Base-by-base conservation (phyloP, 2,797 vertebrate genomes). In the Gymnoscopelus braueri region DNA sequence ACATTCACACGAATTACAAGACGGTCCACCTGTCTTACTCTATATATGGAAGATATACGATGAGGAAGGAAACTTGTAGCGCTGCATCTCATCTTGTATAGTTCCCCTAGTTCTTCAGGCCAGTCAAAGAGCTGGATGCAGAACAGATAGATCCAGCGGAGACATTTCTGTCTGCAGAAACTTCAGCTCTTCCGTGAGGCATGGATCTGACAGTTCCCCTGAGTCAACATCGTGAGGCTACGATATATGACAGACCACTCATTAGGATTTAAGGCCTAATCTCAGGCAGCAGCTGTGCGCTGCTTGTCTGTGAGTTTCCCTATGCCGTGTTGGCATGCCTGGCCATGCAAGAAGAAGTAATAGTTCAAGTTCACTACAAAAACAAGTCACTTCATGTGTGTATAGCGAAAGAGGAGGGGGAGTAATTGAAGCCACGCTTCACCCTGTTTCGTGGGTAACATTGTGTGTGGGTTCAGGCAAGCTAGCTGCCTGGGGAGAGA, bases 241-340 rank as follows among this genome's bases (percentile, higher is more conserved):
- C 72, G 70, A 72, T 62, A 44, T 60, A 77, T 63, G 77, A 79
- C 60, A 51, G 72, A 66, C 48, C 23, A 26, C 50, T 32, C n/a
- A 58, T 77, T 74, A 60, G 35, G 66, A 77, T 75, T 69, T 78
- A 77, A 81, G 3, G 59, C 15, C 32, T 60, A 58, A 63, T 83
- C 63, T 68, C 65, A 82, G 56, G 64, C 51, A 53, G 64, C 24
- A 59, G 3, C 54, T 47, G 29, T 1, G 0, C 65, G 71, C 47
- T 48, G 71, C 47, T 51, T 48, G 35, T 47, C 23, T 60, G 39
- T 47, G 59, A 19, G 59, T 60, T 14, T 9, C 7, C 24, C 23
- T 12, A 26, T 24, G 54, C 24, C 4, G 39, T n/a, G 61, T 52
- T 64, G 49, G 71, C 63, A 24, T 24, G 52, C 50, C 12, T 2